These are phyloP conservation scores for Anguilla marmorata DNA, from an alignment of 2,797 vertebrate species.

Conservation along the genomic window DNA sequence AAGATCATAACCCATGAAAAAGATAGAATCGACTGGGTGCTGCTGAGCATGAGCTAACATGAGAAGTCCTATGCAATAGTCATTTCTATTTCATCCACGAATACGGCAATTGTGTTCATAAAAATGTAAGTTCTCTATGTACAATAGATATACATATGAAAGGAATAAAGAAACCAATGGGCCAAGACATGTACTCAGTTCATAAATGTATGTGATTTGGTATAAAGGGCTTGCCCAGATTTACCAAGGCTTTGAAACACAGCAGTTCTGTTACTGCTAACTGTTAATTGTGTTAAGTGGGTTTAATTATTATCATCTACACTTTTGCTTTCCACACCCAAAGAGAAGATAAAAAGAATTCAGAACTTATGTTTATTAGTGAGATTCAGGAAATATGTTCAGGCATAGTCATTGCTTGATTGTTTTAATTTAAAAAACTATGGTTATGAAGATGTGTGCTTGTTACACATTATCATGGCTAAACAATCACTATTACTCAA, in stretches of 20 bases:
- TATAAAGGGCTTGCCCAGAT: background rate
- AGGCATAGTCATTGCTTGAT: background rate
- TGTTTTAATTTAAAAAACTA: background rate
- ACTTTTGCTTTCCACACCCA: background rate
- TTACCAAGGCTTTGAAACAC: conserved; percentile 2
- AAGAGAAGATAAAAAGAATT: background rate
- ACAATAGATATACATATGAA: background rate
- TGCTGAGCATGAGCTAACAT: background rate
- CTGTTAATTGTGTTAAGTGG: background rate
- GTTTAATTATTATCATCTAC: background rate
- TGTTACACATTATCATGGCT: background rate
- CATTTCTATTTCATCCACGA: no score
- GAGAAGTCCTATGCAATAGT: background rate
- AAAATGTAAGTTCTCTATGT: background rate
- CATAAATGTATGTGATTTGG: background rate
- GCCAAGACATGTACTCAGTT: background rate
- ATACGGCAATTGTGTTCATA: background rate
- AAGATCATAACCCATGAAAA: background rate
- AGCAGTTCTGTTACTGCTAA: background rate
- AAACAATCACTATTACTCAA: background rate
- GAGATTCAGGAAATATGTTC: background rate
- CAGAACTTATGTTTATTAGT: background rate
- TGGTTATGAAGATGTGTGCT: no score
- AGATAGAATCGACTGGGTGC: background rate
- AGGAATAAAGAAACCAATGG: background rate